Evolutionary conservation across 2,888 invertebrate species (phyloP), one percentile per base, ranked within the genome.

Genomic region (Teleogryllus oceanicus): DNA sequence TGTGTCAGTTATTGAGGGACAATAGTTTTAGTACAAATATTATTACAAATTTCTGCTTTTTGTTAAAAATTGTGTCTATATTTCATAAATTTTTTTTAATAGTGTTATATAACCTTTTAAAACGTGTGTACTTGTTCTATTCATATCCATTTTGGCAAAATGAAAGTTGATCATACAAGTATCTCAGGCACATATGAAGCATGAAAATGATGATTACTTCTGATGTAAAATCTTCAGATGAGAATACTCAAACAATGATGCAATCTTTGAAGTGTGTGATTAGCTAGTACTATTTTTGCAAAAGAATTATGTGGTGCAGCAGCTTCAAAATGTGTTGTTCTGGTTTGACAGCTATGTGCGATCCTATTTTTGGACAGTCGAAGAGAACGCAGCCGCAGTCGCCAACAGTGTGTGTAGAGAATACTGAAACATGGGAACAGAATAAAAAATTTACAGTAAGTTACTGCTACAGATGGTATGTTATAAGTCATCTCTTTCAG

Each of bases 381-480:
- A 16, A 37, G n/a, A 13, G 49, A 16, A 13, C 2, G 18, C n/a
- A 16, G 18, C 12, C 37, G 2, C 18, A 16, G 10, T 16, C 77
- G 1, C 77, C 83, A 16, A 80, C 82, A 16, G 85, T 85, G 13
- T 84, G 84, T 80, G 87, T 87, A 10, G 84, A 85, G 49, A 87
- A 87, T 83, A 86, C 87, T 50, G 88, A 88, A 83, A 87, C 87
- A 5, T 86, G 87, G 86, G 87, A 87, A 81, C 87, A 87, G 80
- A 86, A 87, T 78, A 88, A 88, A 83, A 88, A 88, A 84, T 88
- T 85, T 84, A 88, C 88, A 77, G 88, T 88, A 83, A 85, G 86
- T 81, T 18, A 50, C 75, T 79, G 37, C 8, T 1, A 37, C 37
- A 37, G 37, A 37, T 37, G 37, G 37, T 37, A 37, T 37, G 37